Conservation (phyloP, 53 echinoderm and acorn worm species). For the Patiria pectinifera region DNA sequence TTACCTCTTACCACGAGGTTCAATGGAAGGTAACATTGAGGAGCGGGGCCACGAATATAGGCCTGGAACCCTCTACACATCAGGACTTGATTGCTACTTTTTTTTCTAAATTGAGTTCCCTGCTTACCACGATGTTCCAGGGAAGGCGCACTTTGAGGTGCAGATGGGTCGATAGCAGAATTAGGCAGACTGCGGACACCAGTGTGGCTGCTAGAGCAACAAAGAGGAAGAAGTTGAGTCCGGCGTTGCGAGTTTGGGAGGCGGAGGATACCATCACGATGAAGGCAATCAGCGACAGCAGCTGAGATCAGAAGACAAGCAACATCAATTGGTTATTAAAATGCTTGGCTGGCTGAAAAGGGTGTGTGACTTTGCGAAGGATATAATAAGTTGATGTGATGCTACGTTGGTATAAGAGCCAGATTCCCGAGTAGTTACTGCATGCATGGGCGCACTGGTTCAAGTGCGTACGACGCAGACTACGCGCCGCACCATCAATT, state of each 20-base stretch:
- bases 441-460: too few relatives aligned
- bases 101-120: not conserved
- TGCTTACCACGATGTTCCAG: constrained; percentile 52
- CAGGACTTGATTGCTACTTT: not conserved
- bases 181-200: not conserved
- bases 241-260: not conserved
- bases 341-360: too few relatives aligned
- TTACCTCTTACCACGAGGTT: not conserved
- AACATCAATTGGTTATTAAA: not conserved
- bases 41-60: not conserved
- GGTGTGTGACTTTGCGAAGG: too few relatives aligned
- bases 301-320: not conserved
- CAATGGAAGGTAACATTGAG: not conserved
- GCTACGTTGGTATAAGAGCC: too few relatives aligned
- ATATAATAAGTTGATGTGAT: too few relatives aligned
- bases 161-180: constrained; percentile 19
- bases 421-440: too few relatives aligned
- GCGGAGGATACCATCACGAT: constrained; percentile 10
- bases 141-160: constrained; percentile 43
- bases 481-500: too few relatives aligned
- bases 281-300: constrained; percentile 34
- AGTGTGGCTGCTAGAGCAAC: constrained; percentile 26
- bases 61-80: not conserved
- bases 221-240: constrained; percentile 39
- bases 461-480: too few relatives aligned